These are phyloP conservation scores for Drosophila seclusa DNA, from an alignment of 2,888 invertebrate genomes.

Conservation along the genomic window DNA sequence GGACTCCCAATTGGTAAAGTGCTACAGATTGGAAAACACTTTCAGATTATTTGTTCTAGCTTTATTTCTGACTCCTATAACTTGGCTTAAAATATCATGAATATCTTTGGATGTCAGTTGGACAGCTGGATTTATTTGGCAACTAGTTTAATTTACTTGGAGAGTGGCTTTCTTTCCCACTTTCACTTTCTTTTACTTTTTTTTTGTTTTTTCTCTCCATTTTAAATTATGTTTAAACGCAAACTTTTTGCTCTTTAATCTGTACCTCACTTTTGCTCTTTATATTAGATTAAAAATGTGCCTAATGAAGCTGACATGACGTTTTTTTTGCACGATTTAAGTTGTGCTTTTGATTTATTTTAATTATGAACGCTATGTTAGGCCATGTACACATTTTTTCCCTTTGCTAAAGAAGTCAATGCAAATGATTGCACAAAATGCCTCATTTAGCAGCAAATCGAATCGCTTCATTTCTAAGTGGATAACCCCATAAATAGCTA, in stretches of 20 bases:
- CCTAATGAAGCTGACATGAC: slow-evolving; percentile 22
- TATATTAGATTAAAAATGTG: background rate
- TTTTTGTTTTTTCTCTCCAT: background rate
- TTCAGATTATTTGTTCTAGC: background rate
- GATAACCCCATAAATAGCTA: slow-evolving; percentile 74
- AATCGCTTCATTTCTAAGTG: slow-evolving; percentile 77
- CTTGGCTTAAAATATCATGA: background rate
- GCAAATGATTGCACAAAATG: slow-evolving; percentile 78
- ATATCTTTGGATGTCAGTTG: background rate
- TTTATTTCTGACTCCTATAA: background rate
- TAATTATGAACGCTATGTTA: slow-evolving; percentile 4
- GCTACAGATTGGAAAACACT: accelerated
- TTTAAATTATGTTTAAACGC: background rate
- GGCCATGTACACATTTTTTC: background rate
- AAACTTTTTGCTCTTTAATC: background rate
- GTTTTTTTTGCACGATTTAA: background rate
- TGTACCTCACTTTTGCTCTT: background rate
- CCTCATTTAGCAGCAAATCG: slow-evolving; percentile 79
- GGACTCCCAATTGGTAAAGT: background rate
- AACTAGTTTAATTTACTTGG: background rate
- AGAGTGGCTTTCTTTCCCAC: background rate
- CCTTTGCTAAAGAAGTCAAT: slow-evolving; percentile 57
- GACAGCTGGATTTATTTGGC: background rate
- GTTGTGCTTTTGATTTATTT: slow-evolving; percentile 19
- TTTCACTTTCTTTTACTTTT: background rate